Base-by-base conservation (phyloP, 2,113 vertebrate species). In the Xiphorhynchus elegans region DNA sequence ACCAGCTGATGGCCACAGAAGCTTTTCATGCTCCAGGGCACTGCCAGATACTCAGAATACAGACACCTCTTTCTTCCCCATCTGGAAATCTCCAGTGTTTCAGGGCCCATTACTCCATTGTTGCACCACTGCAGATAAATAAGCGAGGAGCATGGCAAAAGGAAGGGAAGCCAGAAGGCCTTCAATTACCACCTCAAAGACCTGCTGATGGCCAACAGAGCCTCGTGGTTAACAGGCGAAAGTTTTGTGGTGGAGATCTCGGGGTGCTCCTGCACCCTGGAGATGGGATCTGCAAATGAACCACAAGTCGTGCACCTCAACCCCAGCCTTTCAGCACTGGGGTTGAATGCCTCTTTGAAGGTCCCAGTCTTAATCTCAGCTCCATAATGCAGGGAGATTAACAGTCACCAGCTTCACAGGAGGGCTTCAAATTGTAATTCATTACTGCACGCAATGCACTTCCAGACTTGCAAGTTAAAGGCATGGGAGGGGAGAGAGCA, bases 391-490 rank as follows among this genome's bases (percentile, higher is more conserved):
- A 77, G 35, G 63, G 79, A 88, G 80, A 92, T 83, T 66, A 86
- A 76, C 39, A 56, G 78, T 87, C 84, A 95, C 39, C 7, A 1
- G 6, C 86, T 87, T 92, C 86, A 78, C n/a, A 95, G 56, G 56
- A 81, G 21, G 56, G 40, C 25, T 93, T 87, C 64, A 67, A 33
- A 75, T 52, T 80, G 55, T 60, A 63, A 81, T 75, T 95, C 86
- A 72, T 84, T 67, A 70, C 62, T 70, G 42, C 33, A 52, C 16
- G 55, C 18, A 78, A 90, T 94, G 44, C 33, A 31, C 7, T 78
- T 67, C 47, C 76, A 84, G 26, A 95, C 87, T 92, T 92, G 64
- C 93, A 92, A 91, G 35, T 84, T 70, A 84, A 94, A 96, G 59
- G 58, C 47, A 73, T 1, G 37, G 37, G 11, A 4, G 12, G 37